Percentiles rank a stretch among this genome's conserved stretches.
Conservation (phyloP, 92 coral and sea anemone species). For the Parazoanthus darwini region DNA sequence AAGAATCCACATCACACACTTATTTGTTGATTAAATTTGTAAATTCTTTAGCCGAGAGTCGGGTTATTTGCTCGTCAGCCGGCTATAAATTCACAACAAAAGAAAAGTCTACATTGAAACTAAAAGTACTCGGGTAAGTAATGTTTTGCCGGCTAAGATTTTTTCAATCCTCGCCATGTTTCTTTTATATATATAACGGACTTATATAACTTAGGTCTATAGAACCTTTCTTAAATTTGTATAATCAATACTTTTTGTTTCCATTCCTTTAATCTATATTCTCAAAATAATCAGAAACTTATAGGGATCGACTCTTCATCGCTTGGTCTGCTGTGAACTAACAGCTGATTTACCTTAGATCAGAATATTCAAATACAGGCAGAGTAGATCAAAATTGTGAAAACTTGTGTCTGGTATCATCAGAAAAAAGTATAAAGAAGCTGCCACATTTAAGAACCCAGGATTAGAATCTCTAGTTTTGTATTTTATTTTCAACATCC, state of each 20-base stretch:
- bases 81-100: constrained; percentile 7
- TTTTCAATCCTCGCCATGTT: constrained; percentile 11
- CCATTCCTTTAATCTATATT: not conserved
- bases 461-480: too few relatives aligned
- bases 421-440: not conserved
- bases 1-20: not conserved
- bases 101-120: constrained; percentile 5
- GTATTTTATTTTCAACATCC: too few relatives aligned
- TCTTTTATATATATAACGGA: not conserved
- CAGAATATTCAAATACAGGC: constrained; percentile 9
- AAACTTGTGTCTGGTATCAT: not conserved
- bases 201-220: not conserved
- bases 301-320: not conserved
- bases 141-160: not conserved
- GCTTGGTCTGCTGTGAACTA: constrained; percentile 3
- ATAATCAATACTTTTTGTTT: constrained; percentile 3
- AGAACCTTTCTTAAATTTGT: not conserved
- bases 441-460: too few relatives aligned
- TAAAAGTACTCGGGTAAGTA: constrained; percentile 11
- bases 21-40: not conserved
- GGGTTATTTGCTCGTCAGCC: not conserved
- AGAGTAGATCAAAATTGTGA: not conserved
- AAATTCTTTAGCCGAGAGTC: not conserved
- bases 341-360: not conserved
- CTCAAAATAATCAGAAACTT: not conserved